phyloP scores from a whole-genome alignment of 2,113 vertebrate species.

The Scomber japonicus region DNA sequence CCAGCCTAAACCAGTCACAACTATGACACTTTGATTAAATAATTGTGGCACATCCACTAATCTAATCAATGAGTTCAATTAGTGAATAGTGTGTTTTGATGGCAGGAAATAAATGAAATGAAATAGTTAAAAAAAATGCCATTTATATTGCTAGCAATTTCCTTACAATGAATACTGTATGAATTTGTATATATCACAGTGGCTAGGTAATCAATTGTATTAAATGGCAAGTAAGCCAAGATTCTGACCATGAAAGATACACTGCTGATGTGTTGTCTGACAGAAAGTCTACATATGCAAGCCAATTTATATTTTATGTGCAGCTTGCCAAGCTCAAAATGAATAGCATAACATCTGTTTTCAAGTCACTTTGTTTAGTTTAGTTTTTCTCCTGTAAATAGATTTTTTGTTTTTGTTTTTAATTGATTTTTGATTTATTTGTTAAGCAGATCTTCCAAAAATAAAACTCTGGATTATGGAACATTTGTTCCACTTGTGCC shows the following conservation, averaged over 20 bases:
- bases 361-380: background rate
- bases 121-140: slow-evolving; percentile 34
- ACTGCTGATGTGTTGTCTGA: slow-evolving; percentile 45
- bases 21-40: background rate
- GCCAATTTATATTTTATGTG: slow-evolving; percentile 49
- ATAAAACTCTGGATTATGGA: slow-evolving; percentile 22
- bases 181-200: slow-evolving; percentile 12
- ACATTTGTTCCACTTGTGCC: slow-evolving; percentile 13
- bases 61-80: slow-evolving; percentile 36
- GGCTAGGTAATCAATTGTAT: slow-evolving; percentile 33
- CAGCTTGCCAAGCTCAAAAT: slow-evolving; percentile 44
- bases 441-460: slow-evolving; percentile 26
- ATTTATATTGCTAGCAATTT: slow-evolving; percentile 34
- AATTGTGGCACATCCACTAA: slow-evolving; percentile 32
- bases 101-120: slow-evolving; percentile 34
- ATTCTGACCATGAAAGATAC: slow-evolving; percentile 30
- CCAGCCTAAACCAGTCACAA: no score
- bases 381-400: background rate
- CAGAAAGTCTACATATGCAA: slow-evolving; percentile 31
- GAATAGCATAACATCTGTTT: slow-evolving; percentile 43
- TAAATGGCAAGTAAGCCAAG: slow-evolving; percentile 21
- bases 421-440: slow-evolving; percentile 40
- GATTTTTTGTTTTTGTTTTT: background rate
- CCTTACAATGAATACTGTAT: background rate
- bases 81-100: slow-evolving; percentile 24